A percentile compares a stretch with the other conserved stretches of the same genome.
Conservation (phyloP, 2,888 invertebrate species). For the Eupeodes latifasciatus region DNA sequence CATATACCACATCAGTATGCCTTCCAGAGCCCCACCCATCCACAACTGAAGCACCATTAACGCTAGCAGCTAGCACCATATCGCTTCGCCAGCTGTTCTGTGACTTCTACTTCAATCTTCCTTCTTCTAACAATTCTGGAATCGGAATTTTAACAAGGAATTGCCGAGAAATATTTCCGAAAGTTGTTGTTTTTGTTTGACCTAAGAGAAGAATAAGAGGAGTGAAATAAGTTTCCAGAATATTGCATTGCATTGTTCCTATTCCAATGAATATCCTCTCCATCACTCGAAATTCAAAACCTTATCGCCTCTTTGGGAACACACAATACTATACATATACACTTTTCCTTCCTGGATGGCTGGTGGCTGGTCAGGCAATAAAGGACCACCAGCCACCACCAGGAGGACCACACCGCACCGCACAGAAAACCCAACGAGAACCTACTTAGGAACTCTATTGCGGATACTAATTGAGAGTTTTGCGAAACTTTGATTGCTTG, state of each 20-base stretch:
- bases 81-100: background rate
- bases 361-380: conserved; percentile 38
- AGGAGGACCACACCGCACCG: conserved; percentile 22
- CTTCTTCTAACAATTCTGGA: conserved; percentile 11
- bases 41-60: too few relatives aligned
- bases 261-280: background rate
- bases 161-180: conserved; percentile 40
- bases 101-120: background rate
- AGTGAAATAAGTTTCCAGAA: conserved; percentile 49
- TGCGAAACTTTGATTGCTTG: conserved; percentile 69
- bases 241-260: conserved; percentile 50
- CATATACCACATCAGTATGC: background rate
- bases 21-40: too few relatives aligned
- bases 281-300: conserved; percentile 4
- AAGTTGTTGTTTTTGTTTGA: conserved; percentile 42
- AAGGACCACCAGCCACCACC: conserved; percentile 47
- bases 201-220: conserved; percentile 7
- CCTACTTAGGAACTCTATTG: conserved; percentile 69
- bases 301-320: conserved; percentile 22
- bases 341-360: conserved; percentile 34
- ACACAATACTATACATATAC: conserved; percentile 10
- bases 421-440: conserved; percentile 35
- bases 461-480: conserved; percentile 73
- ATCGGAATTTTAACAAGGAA: conserved; percentile 39
- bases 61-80: background rate